Conservation (phyloP, 2,113 vertebrate genomes). For the Butorides virescens region DNA sequence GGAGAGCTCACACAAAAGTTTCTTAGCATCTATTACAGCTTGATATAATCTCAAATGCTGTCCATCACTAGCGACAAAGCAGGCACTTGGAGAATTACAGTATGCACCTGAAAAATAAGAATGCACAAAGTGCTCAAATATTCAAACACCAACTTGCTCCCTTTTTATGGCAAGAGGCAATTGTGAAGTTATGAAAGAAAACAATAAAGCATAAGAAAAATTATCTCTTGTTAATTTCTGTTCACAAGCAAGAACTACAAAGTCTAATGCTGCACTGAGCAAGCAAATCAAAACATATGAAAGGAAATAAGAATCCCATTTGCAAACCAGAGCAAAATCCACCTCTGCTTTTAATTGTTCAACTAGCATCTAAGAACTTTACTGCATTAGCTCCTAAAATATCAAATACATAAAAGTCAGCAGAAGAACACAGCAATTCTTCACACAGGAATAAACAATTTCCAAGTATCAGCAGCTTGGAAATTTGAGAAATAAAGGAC, state of each 20-base stretch:
- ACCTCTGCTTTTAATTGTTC: background rate
- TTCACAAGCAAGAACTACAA: background rate
- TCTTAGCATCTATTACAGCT: conserved; percentile 97
- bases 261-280: background rate
- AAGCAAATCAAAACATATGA: background rate
- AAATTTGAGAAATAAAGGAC: background rate
- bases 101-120: conserved; percentile 84
- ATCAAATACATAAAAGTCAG: background rate
- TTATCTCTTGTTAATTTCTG: background rate
- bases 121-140: background rate
- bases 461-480: background rate
- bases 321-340: background rate
- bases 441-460: background rate
- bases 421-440: background rate
- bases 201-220: background rate
- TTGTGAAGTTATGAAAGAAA: background rate
- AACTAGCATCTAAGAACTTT: background rate
- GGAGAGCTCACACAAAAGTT: conserved; percentile 92
- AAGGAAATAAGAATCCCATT: background rate
- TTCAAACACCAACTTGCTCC: background rate
- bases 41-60: conserved; percentile 93
- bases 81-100: conserved; percentile 97
- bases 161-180: background rate
- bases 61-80: conserved; percentile 96
- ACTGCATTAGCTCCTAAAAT: background rate